A percentile compares a stretch with the other conserved stretches of the same genome.
These are phyloP conservation scores for Lasaia peninsularis DNA, from an alignment of 1,140 invertebrate genomes.

Conservation along the genomic window DNA sequence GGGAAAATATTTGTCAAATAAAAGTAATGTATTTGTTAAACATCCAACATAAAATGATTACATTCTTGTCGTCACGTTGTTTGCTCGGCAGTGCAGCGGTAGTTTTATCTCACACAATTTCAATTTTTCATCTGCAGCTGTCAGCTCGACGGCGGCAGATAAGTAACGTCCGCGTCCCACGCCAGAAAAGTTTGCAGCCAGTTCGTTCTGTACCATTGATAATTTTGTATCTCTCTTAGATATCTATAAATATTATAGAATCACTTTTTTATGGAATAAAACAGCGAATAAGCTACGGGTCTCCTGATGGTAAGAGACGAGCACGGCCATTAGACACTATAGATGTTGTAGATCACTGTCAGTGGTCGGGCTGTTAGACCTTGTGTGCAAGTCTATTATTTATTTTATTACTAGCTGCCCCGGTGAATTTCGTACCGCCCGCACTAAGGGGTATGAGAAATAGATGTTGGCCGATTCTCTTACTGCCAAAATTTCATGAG, in stretches of 20 bases:
- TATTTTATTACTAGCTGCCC: no score
- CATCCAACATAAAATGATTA: conserved; percentile 38
- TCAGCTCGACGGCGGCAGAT: conserved; percentile 68
- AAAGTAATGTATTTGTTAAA: conserved; percentile 27
- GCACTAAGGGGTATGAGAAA: no score
- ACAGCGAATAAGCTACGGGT: no score
- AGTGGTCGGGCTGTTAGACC: no score
- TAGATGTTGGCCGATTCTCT: no score
- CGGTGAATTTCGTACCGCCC: no score
- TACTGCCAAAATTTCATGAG: no score
- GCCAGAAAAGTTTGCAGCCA: conserved; percentile 67
- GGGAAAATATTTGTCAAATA: conserved; percentile 24
- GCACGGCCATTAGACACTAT: no score
- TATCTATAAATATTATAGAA: not conserved
- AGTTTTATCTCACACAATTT: conserved; percentile 75
- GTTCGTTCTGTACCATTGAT: conserved; percentile 68
- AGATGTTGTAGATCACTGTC: no score
- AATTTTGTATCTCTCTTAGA: conserved; percentile 41
- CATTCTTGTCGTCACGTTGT: conserved; percentile 59
- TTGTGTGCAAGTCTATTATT: no score
- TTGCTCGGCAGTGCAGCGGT: conserved; percentile 46
- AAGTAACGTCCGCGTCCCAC: conserved; percentile 64
- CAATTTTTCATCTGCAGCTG: conserved; percentile 76
- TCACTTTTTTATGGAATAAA: no score
- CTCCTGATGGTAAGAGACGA: no score